Evolutionary conservation across 1,140 invertebrate genomes (phyloP), one percentile per base, ranked within the genome.

Genomic region (Lucilia cuprina): DNA sequence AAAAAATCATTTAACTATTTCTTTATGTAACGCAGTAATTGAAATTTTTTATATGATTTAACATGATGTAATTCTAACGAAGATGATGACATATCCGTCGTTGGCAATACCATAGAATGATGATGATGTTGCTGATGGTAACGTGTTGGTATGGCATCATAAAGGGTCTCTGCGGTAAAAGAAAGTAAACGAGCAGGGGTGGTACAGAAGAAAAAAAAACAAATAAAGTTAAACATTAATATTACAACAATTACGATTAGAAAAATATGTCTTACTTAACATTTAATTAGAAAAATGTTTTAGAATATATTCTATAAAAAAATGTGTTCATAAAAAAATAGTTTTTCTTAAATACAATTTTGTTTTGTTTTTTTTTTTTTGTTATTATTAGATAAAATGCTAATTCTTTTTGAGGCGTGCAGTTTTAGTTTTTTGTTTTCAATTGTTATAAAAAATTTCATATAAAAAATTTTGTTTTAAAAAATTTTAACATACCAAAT

Each of bases 141-240:
- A 80, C 77, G 77, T 80, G 77, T 49, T 80, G 77, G 77, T 80
- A 80, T 80, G 77, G 77, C 77, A 80, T 80, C 77, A 25, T 80
- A 80, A 80, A 80, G 77, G 77, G 77, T 80, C 47, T 80, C 77
- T 80, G 50, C 21, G 47, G n/a, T 60, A 47, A 78, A 78, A 74
- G 7, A 77, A 78, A 80, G 41, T 49, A 50, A 49, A 50, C n/a
- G n/a, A n/a, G n/a, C 77, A 30, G 25, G 77, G 47, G 77, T 19
- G 77, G 47, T 10, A 80, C 19, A 80, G 19, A 49, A 49, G 47
- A 80, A 49, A 80, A 49, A 21, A 80, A 41, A 41, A 41, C 41
- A 41, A 41, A 41, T 41, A 41, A 41, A 41, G 41, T 8, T 10
- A 41, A 7, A 41, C 41, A 41, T 41, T 41, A 41, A 41, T 41